Evolutionary conservation across 2,113 vertebrate genomes (phyloP).

Genomic region (Percina caprodes): DNA sequence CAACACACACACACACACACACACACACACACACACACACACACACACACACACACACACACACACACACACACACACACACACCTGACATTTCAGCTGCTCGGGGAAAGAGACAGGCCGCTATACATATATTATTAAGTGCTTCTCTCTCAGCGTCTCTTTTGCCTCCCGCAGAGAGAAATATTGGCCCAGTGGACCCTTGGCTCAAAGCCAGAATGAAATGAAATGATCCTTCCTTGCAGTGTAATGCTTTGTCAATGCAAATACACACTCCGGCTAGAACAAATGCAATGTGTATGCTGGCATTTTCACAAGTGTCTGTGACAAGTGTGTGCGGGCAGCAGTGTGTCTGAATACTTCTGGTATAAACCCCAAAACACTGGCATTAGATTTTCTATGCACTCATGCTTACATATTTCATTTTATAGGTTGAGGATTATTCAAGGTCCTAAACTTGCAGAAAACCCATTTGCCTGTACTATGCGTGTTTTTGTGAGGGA

Average conservation of each 20-base stretch:
- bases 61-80: no score
- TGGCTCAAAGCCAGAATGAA: constrained; percentile 37
- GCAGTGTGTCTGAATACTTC: not conserved
- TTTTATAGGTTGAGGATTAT: constrained; percentile 43
- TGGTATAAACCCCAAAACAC: not conserved
- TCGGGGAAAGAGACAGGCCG: not conserved
- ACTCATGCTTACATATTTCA: constrained; percentile 9
- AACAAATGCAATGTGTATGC: constrained; percentile 56
- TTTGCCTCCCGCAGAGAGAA: constrained; percentile 30
- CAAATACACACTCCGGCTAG: constrained; percentile 46
- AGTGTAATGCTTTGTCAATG: constrained; percentile 44
- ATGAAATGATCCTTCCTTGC: constrained; percentile 45
- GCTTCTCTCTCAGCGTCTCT: not conserved
- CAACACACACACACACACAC: constrained; percentile 30
- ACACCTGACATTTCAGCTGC: constrained; percentile 43
- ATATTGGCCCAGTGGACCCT: constrained; percentile 29
- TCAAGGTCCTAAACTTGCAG: constrained; percentile 25
- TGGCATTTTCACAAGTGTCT: constrained; percentile 56
- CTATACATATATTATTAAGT: constrained; percentile 29
- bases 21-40: not conserved
- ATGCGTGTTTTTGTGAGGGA: constrained; percentile 44
- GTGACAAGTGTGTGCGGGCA: constrained; percentile 35
- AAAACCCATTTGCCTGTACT: constrained; percentile 9
- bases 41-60: no score
- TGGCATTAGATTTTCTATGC: constrained; percentile 5